phyloP scores from a whole-genome alignment of 2,888 invertebrate species.

The Anaspis maculata region DNA sequence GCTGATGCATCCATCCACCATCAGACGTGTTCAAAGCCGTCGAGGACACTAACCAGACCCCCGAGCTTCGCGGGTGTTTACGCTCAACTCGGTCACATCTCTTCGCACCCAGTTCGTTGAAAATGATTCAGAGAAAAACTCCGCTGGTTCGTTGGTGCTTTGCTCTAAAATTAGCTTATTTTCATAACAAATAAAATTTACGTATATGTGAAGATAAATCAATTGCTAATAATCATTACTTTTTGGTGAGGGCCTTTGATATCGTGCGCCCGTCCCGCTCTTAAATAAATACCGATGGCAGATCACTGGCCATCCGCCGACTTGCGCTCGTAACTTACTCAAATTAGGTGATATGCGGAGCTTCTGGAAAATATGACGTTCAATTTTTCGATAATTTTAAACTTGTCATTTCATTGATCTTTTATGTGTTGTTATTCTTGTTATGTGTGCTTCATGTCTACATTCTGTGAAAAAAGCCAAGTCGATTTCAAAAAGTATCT shows the following conservation, averaged over 20 bases:
- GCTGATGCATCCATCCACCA: conserved; percentile 6
- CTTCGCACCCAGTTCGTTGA: conserved; percentile 37
- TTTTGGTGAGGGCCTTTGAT: conserved; percentile 14
- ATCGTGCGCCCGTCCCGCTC: too few species aligned
- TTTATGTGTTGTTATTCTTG: too few species aligned
- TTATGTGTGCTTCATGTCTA: too few species aligned
- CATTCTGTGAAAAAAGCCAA: too few species aligned
- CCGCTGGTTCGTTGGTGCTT: too few species aligned
- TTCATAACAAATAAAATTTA: conserved; percentile 33
- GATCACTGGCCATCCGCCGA: too few species aligned
- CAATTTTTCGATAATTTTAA: too few species aligned
- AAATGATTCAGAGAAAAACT: conserved; percentile 35
- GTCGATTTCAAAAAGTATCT: too few species aligned
- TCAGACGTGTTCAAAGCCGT: conserved; percentile 10
- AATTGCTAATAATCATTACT: conserved; percentile 25
- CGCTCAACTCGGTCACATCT: conserved; percentile 35
- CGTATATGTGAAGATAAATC: conserved; percentile 29
- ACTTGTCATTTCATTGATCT: too few species aligned
- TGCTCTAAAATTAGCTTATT: conserved; percentile 33
- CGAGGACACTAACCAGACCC: conserved; percentile 34
- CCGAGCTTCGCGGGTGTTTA: conserved; percentile 32
- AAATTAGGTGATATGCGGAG: too few species aligned
- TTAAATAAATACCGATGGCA: conserved; percentile 12
- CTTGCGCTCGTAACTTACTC: too few species aligned
- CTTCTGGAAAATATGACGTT: too few species aligned